Conservation (phyloP, 2,888 invertebrate genomes). For the Phaedon cochleariae region DNA sequence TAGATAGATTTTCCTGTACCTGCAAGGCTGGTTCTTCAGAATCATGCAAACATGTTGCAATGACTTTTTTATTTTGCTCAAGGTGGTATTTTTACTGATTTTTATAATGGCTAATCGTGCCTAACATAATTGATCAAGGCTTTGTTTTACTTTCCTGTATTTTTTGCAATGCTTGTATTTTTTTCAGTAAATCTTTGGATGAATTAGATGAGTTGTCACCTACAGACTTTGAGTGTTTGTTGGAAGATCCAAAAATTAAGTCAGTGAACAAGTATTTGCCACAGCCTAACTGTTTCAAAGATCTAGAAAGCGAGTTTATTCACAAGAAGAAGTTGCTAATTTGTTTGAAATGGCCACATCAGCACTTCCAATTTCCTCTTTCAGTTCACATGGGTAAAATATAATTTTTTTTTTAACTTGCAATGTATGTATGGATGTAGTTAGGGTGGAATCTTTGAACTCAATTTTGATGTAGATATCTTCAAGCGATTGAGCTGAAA, state of each 20-base stretch:
- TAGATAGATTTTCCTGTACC: too few relatives aligned
- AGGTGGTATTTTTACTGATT: constrained; percentile 6
- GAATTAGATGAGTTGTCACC: neutral
- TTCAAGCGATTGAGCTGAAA: too few relatives aligned
- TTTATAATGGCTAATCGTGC: neutral
- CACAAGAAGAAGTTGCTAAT: neutral
- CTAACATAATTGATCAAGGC: neutral
- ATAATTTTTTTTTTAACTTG: too few relatives aligned
- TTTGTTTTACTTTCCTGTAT: neutral
- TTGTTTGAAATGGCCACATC: constrained; percentile 6
- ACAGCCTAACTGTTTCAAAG: neutral
- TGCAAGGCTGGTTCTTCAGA: neutral
- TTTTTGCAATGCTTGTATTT: neutral
- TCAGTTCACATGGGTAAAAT: neutral
- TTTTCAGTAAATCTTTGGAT: neutral
- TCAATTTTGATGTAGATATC: too few relatives aligned
- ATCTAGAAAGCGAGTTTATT: neutral
- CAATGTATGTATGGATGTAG: too few relatives aligned
- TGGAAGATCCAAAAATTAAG: neutral
- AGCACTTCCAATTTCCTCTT: constrained; percentile 27
- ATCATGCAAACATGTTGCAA: neutral
- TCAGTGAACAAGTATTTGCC: neutral
- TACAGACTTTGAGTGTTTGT: neutral
- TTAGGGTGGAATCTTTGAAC: too few relatives aligned
- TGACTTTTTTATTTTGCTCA: neutral